Evolutionary conservation across 2,113 vertebrate genomes (phyloP).

Genomic region (western clawed frog (Xenopus tropicalis)): UCB_Xtro_10.0 CM004443.2:61942001-61942500

Average conservation of each 20-base stretch:
- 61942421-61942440: constrained; percentile 30
- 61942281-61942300: constrained; percentile 73
- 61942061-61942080: constrained; percentile 42
- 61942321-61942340: constrained; percentile 62
- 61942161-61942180: constrained; percentile 69
- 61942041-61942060: constrained; percentile 36
- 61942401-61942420: constrained; percentile 35
- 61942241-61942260: constrained; percentile 59
- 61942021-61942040: constrained; percentile 22
- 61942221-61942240: constrained; percentile 72
- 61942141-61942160: constrained; percentile 57
- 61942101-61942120: constrained; percentile 53
- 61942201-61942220: constrained; percentile 44
- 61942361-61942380: constrained; percentile 54
- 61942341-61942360: constrained; percentile 65
- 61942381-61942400: constrained; percentile 23
- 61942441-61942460: constrained; percentile 6
- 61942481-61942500: constrained; percentile 11
- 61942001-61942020: constrained; percentile 8
- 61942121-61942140: constrained; percentile 48
- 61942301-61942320: constrained; percentile 82
- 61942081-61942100: constrained; percentile 61
- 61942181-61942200: constrained; percentile 55
- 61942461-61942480: constrained; percentile 6
- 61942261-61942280: constrained; percentile 58